phyloP scores from a whole-genome alignment of 1,140 invertebrate species.

The Sinella curviseta region DNA sequence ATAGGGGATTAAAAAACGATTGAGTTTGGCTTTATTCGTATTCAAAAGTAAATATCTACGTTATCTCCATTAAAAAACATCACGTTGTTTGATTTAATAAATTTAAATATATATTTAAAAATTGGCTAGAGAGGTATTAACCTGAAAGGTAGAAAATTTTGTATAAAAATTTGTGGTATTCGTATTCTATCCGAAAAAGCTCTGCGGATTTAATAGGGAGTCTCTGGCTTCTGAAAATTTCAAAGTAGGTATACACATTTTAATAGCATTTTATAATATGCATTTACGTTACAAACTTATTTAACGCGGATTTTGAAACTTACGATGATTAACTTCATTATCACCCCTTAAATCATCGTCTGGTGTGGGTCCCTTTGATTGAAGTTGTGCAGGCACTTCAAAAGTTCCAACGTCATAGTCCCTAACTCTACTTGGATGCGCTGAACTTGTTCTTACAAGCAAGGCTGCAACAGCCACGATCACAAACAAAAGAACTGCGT shows the following conservation, averaged over 20 bases:
- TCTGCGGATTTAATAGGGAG: neutral
- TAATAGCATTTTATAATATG: neutral
- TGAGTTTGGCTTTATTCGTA: too few species aligned
- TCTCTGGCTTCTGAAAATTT: conserved; percentile 11
- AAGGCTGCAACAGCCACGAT: conserved; percentile 15
- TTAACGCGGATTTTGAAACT: neutral
- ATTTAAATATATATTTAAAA: neutral
- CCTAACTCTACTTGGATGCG: conserved; percentile 25
- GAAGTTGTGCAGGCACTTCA: conserved; percentile 26
- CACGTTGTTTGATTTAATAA: neutral
- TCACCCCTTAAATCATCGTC: conserved; percentile 22
- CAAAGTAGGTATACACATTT: neutral
- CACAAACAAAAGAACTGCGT: conserved; percentile 20
- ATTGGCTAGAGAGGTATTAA: neutral
- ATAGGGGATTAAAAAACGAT: neutral
- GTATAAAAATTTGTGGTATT: neutral
- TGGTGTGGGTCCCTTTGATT: conserved; percentile 34
- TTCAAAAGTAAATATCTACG: too few species aligned
- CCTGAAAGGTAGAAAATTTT: neutral
- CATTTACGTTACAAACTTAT: neutral
- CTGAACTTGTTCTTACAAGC: neutral
- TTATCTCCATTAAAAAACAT: neutral
- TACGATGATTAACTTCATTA: conserved; percentile 36
- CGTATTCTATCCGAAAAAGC: conserved; percentile 4
- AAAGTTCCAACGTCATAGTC: conserved; percentile 30